Percentiles rank a stretch among this genome's conserved stretches.
Conservation (phyloP, 2,888 invertebrate species). For the Syrista parreyssii region DNA sequence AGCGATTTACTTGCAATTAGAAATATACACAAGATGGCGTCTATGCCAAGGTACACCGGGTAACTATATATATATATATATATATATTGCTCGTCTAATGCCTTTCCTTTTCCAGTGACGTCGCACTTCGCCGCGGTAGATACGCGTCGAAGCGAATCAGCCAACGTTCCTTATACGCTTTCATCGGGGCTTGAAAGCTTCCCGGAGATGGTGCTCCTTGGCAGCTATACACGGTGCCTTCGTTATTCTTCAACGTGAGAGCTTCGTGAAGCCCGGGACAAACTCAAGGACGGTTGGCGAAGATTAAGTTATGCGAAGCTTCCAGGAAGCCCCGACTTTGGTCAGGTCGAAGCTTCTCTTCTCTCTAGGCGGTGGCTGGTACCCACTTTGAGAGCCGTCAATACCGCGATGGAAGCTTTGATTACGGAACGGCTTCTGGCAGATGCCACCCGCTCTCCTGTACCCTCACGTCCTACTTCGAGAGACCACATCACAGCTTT, state of each 20-base stretch:
- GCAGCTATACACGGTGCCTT: neutral
- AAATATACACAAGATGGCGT: neutral
- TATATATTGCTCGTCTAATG: neutral
- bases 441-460: slow-evolving; percentile 3
- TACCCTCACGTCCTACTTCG: slow-evolving; percentile 24
- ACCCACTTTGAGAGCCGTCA: slow-evolving; percentile 33
- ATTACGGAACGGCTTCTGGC: slow-evolving; percentile 12
- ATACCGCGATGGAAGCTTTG: slow-evolving; percentile 25
- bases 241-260: neutral
- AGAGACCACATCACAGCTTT: slow-evolving; percentile 44
- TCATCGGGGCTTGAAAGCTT: neutral
- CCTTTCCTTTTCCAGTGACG: neutral
- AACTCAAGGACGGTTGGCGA: neutral
- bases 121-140: neutral
- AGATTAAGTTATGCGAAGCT: slow-evolving; percentile 16
- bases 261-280: neutral
- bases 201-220: neutral
- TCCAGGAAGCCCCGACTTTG: neutral
- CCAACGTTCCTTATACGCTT: neutral
- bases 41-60: no score
- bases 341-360: neutral
- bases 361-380: neutral
- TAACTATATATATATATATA: no score
- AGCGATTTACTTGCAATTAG: neutral
- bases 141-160: neutral